These are phyloP conservation scores for Alfaro cultratus DNA, from an alignment of 2,797 vertebrate species.

Conservation along the genomic window DNA sequence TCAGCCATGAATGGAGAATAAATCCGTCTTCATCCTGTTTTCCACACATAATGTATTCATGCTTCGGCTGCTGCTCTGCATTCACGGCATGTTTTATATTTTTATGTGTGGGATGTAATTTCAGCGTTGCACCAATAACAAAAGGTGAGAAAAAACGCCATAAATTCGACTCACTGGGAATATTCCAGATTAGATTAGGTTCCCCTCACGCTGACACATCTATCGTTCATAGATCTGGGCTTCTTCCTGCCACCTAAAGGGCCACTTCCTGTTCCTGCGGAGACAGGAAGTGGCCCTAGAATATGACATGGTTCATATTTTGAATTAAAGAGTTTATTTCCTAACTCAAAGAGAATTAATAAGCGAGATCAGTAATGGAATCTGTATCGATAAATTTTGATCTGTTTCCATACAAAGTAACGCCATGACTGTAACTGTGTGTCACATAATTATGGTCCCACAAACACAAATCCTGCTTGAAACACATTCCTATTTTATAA, in stretches of 20 bases:
- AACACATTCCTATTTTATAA: too few species aligned
- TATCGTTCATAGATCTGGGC: slow-evolving; percentile 35
- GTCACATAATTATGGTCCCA: too few species aligned
- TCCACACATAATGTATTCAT: slow-evolving; percentile 5
- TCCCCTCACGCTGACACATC: slow-evolving; percentile 2
- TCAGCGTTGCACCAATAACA: neutral
- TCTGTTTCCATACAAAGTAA: too few species aligned
- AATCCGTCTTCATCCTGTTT: neutral
- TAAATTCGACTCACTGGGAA: neutral
- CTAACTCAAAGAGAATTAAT: too few species aligned
- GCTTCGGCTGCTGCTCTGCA: neutral
- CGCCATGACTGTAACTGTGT: too few species aligned
- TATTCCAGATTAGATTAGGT: neutral
- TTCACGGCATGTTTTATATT: neutral
- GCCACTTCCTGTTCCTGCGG: slow-evolving; percentile 9
- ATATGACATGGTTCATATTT: too few species aligned
- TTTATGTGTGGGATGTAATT: neutral
- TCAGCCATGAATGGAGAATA: neutral
- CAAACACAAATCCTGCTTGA: too few species aligned
- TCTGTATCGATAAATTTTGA: too few species aligned
- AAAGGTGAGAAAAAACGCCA: neutral
- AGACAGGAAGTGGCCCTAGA: neutral
- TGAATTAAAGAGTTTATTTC: too few species aligned
- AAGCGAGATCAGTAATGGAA: too few species aligned
- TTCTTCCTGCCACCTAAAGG: slow-evolving; percentile 47